These are phyloP conservation scores for Cotesia chilonis DNA, from an alignment of 1,140 invertebrate genomes.

Conservation along the genomic window DNA sequence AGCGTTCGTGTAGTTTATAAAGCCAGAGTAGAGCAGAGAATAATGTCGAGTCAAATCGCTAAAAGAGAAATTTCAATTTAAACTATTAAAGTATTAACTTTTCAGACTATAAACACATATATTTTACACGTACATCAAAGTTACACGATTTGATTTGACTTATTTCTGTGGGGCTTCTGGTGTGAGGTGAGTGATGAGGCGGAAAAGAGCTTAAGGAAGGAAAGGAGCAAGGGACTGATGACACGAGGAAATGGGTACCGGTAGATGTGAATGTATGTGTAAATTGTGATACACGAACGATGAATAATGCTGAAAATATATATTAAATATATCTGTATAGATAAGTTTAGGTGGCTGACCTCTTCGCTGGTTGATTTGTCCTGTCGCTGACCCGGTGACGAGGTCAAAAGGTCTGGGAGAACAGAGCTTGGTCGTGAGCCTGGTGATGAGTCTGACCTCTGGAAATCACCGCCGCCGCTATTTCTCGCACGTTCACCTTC, in stretches of 20 bases:
- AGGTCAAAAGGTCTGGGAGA: conserved; percentile 91
- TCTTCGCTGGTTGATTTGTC: conserved; percentile 94
- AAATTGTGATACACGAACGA: conserved; percentile 23
- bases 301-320: conserved; percentile 31
- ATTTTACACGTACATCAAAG: not conserved
- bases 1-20: not conserved
- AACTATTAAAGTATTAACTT: conserved; percentile 17
- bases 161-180: no score
- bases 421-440: conserved; percentile 85
- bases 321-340: conserved; percentile 31
- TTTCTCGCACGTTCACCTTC: conserved; percentile 66
- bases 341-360: conserved; percentile 70
- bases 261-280: conserved; percentile 24
- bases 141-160: no score
- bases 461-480: conserved; percentile 71
- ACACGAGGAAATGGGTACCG: not conserved
- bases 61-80: conserved; percentile 12
- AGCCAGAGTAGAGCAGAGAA: conserved; percentile 1
- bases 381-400: conserved; percentile 84
- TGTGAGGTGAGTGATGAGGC: no score
- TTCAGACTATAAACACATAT: not conserved
- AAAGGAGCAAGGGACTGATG: not conserved
- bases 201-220: no score
- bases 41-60: not conserved
- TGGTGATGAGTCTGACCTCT: conserved; percentile 69